Evolutionary conservation across 1,140 invertebrate species (phyloP), one percentile per base, ranked within the genome.

Genomic region (Caenorhabditis remanei): DNA sequence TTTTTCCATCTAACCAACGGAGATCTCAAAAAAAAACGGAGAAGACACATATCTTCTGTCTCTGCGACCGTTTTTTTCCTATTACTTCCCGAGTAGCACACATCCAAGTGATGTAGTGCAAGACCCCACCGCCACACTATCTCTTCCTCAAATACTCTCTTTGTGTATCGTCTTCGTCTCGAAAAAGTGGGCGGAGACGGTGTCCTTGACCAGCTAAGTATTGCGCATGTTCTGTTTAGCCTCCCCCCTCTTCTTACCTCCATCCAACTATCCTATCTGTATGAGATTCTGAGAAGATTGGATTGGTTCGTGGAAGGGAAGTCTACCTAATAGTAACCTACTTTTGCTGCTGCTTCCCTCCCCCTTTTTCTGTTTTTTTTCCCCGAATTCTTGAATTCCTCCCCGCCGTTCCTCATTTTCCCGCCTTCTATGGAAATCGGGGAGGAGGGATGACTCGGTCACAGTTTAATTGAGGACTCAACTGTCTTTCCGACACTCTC

Each of bases 181-280:
- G 41, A 71, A 40, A 79, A 41, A 32, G 71, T 13, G 46, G 71
- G 32, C n/a, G 65, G 43, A 41, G 71, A 46, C 32, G 11, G 41
- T 41, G 71, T 21, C 71, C 71, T 79, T 79, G 71, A 79, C 71
- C 71, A 79, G 71, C 71, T 79, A 79, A 79, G 71, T 79, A 79
- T 79, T 79, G 71, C 71, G 71, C 71, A 79, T 50, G 46, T 50
- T 79, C 71, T 79, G 71, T 79, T 71, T 71, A 71, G 65, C 65
- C 65, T 46, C 40, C 41, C 65, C 65, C 65, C 19, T 32, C 14
- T n/a, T n/a, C 63, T 65, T 41, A 32, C 32, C 32, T 40, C 63
- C 16, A 1, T 1, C 63, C 40, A 40, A 13, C 63, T 40, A 32
- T 65, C 56, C 50, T 53, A 53, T 53, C 50, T 53, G 50, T 19